Conservation (phyloP, 2,888 invertebrate genomes). For the Busseola fusca region DNA sequence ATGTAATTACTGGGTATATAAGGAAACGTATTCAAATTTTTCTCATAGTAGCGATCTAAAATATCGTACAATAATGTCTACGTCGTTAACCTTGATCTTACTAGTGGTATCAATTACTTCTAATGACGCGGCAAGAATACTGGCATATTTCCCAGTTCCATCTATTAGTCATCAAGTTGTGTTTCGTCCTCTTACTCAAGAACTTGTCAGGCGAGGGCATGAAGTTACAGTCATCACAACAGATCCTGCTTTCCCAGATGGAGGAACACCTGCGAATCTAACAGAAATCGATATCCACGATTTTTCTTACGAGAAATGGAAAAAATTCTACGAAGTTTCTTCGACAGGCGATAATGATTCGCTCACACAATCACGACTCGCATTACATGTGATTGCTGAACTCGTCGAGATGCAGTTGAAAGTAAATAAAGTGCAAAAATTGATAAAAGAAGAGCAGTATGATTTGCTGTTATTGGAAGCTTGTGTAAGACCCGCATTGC, state of each 20-base stretch:
- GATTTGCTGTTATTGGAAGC: slow-evolving; percentile 69
- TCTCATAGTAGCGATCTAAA: not conserved
- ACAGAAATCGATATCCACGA: slow-evolving; percentile 75
- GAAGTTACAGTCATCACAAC: slow-evolving; percentile 75
- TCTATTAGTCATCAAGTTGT: slow-evolving; percentile 52
- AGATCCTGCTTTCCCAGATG: slow-evolving; percentile 63
- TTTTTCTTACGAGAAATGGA: slow-evolving; percentile 62
- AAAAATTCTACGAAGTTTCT: not conserved
- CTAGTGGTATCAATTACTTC: slow-evolving; percentile 61
- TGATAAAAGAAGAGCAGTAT: slow-evolving; percentile 63
- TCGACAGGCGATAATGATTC: slow-evolving; percentile 42
- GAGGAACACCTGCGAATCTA: slow-evolving; percentile 66
- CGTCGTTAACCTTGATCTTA: slow-evolving; percentile 4
- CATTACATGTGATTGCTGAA: slow-evolving; percentile 35
- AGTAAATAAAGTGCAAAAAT: slow-evolving; percentile 54
- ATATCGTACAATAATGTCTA: slow-evolving; percentile 15
- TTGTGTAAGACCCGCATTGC: slow-evolving; percentile 46
- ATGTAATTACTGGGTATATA: slow-evolving; percentile 8
- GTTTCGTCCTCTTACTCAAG: slow-evolving; percentile 70
- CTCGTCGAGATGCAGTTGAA: slow-evolving; percentile 61
- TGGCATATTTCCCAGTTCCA: slow-evolving; percentile 66
- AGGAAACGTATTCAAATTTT: not conserved
- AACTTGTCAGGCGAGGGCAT: slow-evolving; percentile 76
- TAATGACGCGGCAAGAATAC: slow-evolving; percentile 67
- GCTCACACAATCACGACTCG: slow-evolving; percentile 31